Conservation (phyloP, 1,140 invertebrate genomes). For the Dreissena rostriformis region DNA sequence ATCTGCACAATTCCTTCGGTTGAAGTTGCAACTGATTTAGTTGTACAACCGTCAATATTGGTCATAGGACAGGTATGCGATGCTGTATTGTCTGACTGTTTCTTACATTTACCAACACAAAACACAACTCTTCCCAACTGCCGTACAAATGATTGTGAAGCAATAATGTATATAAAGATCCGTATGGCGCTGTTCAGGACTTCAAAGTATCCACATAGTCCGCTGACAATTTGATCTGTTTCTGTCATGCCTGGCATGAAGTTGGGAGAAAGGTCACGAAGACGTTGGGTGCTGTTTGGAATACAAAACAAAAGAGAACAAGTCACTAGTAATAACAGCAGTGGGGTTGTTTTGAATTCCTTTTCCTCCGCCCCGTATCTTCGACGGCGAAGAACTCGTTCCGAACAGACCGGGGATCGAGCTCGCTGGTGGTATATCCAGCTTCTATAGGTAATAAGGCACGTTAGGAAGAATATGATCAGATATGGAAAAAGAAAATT, state of each 20-base stretch:
- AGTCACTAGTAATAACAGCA: constrained; percentile 21
- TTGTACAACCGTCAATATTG: not conserved
- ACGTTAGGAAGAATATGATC: constrained; percentile 50
- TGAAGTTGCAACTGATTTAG: not conserved
- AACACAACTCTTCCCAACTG: constrained; percentile 26
- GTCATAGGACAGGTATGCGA: not conserved
- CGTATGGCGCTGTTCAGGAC: constrained; percentile 46
- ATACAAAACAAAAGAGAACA: constrained; percentile 31
- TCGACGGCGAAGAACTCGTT: constrained; percentile 33
- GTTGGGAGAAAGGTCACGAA: constrained; percentile 12
- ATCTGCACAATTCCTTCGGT: not conserved
- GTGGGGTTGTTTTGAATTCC: constrained; percentile 53
- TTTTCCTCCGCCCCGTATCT: constrained; percentile 18
- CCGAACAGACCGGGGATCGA: constrained; percentile 2
- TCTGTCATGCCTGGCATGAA: not conserved
- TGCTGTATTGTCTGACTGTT: not conserved
- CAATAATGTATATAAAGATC: constrained; percentile 39
- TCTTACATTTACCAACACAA: not conserved
- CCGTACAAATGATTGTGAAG: constrained; percentile 24
- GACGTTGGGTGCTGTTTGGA: constrained; percentile 34
- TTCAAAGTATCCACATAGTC: constrained; percentile 44
- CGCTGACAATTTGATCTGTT: constrained; percentile 1
- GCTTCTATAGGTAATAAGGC: constrained; percentile 50
- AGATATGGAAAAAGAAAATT: constrained; percentile 59
- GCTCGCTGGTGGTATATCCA: constrained; percentile 27